A percentile compares a stretch with the other conserved stretches of the same genome.
Conservation (phyloP, 2,113 vertebrate species). For the rabbit (Oryctolagus cuniculus) region DNA sequence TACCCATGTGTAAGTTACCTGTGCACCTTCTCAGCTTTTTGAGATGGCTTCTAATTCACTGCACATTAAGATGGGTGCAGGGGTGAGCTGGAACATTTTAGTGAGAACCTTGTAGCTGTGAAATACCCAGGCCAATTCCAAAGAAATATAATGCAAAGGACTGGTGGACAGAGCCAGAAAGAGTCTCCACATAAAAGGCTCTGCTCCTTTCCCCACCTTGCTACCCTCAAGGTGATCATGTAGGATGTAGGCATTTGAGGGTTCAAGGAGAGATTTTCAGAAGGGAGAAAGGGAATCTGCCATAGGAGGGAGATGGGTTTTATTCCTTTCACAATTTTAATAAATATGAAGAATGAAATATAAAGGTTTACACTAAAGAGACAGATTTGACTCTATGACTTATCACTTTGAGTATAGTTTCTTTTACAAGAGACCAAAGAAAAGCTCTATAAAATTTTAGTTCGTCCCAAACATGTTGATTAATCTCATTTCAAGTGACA, state of each 20-base stretch:
- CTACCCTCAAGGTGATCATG: not conserved
- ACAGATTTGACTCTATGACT: not conserved
- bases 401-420: not conserved
- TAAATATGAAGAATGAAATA: not conserved
- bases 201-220: not conserved
- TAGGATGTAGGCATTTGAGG: not conserved
- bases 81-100: not conserved
- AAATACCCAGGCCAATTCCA: not conserved
- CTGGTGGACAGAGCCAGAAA: not conserved
- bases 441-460: not conserved
- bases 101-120: not conserved
- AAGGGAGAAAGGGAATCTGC: not conserved
- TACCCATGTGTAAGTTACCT: accelerated
- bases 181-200: not conserved
- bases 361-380: not conserved
- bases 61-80: accelerated
- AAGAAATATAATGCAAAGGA: not conserved
- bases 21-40: not conserved
- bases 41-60: accelerated
- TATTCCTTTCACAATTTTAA: not conserved
- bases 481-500: not conserved
- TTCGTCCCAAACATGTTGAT: not conserved
- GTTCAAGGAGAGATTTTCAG: not conserved
- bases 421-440: slow-evolving; percentile 9
- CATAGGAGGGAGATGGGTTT: not conserved